Conservation (phyloP, 2,797 vertebrate genomes). For the Helarctos malayanus region DNA sequence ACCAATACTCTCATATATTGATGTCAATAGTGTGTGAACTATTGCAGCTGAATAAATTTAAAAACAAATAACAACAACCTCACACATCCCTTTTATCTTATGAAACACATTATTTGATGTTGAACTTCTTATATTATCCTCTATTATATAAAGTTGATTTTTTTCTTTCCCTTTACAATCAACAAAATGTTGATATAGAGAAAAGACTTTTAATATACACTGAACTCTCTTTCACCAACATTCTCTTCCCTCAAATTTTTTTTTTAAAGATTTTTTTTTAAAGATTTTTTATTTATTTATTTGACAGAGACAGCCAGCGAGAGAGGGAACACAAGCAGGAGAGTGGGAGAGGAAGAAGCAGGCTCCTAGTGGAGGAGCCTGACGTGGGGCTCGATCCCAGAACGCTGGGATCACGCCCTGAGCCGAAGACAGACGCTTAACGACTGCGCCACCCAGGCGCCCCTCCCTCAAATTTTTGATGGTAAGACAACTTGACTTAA, state of each 20-base stretch:
- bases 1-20: neutral
- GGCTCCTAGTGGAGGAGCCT: too few species aligned
- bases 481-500: neutral
- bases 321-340: too few species aligned
- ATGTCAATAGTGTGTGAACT: neutral
- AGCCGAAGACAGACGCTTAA: too few species aligned
- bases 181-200: neutral
- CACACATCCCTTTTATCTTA: neutral
- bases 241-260: neutral
- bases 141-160: neutral
- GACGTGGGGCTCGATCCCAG: too few species aligned
- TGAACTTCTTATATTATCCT: neutral
- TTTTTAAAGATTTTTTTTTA: too few species aligned
- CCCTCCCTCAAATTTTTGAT: neutral
- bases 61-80: neutral
- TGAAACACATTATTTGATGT: neutral
- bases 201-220: neutral
- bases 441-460: too few species aligned
- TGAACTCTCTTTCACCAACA: neutral
- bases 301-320: too few species aligned
- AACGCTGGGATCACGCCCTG: too few species aligned
- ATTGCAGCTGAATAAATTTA: neutral
- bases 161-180: neutral
- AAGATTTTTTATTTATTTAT: too few species aligned
- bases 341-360: too few species aligned